Base-by-base conservation (phyloP, 1,140 invertebrate species). In the Drosophila quadrilineata region DNA sequence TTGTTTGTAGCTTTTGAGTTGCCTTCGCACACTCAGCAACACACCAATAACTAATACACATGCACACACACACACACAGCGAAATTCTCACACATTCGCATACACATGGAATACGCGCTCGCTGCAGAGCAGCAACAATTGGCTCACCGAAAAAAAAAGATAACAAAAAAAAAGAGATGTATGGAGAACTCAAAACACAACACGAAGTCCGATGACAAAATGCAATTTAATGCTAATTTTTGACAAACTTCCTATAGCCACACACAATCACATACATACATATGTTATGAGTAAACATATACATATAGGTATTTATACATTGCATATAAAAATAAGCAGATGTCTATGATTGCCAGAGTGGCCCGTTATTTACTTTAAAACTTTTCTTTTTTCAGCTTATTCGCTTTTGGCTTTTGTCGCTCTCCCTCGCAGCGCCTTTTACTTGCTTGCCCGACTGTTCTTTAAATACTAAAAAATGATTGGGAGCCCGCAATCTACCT, bases 371-470 rank as follows among this genome's bases (percentile, higher is more conserved):
- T 68, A 68, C 65, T 63, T 68, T 63, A 63, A 54, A 68, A 49
- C 38, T 49, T 56, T 65, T 22, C 41, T 24, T 45, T 45, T 45
- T 45, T 29, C 40, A 33, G 21, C 59, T 53, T 54, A 26, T 60
- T 66, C 33, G 33, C 46, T 60, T n/a, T 24, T 46, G 24, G 49
- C 56, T 60, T n/a, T n/a, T n/a, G 46, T 41, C 40, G 53, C 12
- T 48, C 33, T 19, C 56, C 40, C 35, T 40, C 49, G 48, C 57
- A 68, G 49, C 58, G 50, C 41, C 41, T 40, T 43, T 41, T 41
- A 56, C 65, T 68, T 68, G 65, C 65, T 68, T 68, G 65, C 65
- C 65, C 65, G 65, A 68, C 58, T 54, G 64, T 67, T 67, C 64
- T 67, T 62, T 67, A 67, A 67, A 67, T 67, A 67, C 64, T 67